Percentiles rank a stretch among this genome's conserved stretches.
phyloP scores from a whole-genome alignment of 2,888 invertebrate genomes.

The Spodoptera littoralis region DNA sequence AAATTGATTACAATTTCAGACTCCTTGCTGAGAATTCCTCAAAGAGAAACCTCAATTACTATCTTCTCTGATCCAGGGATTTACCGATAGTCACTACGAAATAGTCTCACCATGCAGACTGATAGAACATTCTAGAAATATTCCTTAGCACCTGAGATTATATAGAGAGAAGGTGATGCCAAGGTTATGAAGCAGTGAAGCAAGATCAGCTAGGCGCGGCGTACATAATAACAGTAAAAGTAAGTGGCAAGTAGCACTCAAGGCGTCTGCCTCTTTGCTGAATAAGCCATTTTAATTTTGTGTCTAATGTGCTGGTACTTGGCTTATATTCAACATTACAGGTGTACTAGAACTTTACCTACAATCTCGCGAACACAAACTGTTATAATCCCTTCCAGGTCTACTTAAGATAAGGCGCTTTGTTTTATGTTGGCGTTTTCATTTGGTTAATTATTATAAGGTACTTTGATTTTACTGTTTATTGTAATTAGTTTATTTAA shows the following conservation, averaged over 20 bases:
- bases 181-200: too few relatives aligned
- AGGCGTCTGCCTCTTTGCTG: constrained; percentile 23
- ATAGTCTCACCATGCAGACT: too few relatives aligned
- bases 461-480: neutral
- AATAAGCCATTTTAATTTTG: constrained; percentile 43
- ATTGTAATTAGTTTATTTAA: neutral
- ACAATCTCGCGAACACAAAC: constrained; percentile 25
- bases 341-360: constrained; percentile 23
- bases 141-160: too few relatives aligned
- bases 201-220: neutral
- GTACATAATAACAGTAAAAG: constrained; percentile 39
- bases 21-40: too few relatives aligned
- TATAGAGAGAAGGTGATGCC: neutral
- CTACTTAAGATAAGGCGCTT: neutral
- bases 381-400: constrained; percentile 32
- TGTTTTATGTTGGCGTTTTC: neutral
- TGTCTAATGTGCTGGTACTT: constrained; percentile 28
- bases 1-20: too few relatives aligned
- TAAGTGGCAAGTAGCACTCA: constrained; percentile 13
- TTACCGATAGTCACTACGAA: too few relatives aligned
- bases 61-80: too few relatives aligned
- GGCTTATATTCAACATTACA: constrained; percentile 19
- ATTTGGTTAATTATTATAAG: neutral
- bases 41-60: too few relatives aligned
- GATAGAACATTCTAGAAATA: too few relatives aligned